Evolutionary conservation across 2,888 invertebrate genomes (phyloP).

Genomic region (Margaritifera margaritifera): DNA sequence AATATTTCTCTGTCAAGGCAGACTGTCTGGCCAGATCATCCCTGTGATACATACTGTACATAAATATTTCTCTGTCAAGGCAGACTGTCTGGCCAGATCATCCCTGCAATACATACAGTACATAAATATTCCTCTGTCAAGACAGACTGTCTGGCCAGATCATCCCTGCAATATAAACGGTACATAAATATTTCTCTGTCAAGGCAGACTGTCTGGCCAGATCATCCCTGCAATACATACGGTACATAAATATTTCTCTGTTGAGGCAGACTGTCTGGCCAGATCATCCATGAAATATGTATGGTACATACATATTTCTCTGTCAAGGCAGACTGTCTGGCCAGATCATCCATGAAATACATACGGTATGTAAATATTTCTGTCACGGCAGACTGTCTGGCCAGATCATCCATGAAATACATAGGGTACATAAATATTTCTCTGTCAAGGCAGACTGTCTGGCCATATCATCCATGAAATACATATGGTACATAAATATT

Average conservation of each 20-base stretch:
- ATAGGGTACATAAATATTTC: too few relatives aligned
- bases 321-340: too few relatives aligned
- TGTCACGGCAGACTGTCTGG: background rate
- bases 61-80: too few relatives aligned
- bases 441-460: too few relatives aligned
- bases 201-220: background rate
- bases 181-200: background rate
- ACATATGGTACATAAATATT: background rate
- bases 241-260: too few relatives aligned
- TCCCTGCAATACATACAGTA: slow-evolving; percentile 1
- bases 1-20: background rate
- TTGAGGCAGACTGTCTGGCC: too few relatives aligned
- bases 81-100: slow-evolving; percentile 24
- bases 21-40: background rate
- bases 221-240: too few relatives aligned
- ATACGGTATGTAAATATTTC: background rate
- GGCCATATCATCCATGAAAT: slow-evolving; percentile 30
- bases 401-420: too few relatives aligned
- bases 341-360: background rate
- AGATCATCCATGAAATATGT: slow-evolving; percentile 32
- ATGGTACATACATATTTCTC: background rate
- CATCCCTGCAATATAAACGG: slow-evolving; percentile 42
- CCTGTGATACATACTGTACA: too few relatives aligned
- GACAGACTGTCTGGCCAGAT: slow-evolving; percentile 15
- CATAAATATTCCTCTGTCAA: too few relatives aligned